A percentile compares a stretch with the other conserved stretches of the same genome.
These are phyloP conservation scores for Onychomys leucogaster DNA, from an alignment of 2,797 vertebrate genomes.

Conservation along the genomic window DNA sequence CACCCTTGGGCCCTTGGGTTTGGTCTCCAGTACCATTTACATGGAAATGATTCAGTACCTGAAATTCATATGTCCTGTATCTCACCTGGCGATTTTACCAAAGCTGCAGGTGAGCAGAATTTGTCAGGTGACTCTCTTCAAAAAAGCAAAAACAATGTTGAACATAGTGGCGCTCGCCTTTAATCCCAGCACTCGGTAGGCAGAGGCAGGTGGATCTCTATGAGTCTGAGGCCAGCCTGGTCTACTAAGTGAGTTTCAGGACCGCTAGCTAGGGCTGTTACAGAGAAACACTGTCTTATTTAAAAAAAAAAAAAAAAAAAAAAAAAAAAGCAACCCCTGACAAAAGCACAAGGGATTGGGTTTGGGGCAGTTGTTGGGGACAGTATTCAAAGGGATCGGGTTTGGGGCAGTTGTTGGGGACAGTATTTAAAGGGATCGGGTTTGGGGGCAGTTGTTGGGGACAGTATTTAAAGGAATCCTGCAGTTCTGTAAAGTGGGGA, in stretches of 20 bases:
- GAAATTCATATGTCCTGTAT: background rate
- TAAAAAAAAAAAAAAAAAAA: no score
- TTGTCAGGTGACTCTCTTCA: background rate
- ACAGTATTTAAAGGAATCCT: background rate
- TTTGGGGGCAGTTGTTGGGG: no score
- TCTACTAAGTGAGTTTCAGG: no score
- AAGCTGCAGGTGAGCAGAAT: background rate
- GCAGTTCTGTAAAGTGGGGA: background rate
- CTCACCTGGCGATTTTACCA: background rate
- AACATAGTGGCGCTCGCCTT: accelerated
- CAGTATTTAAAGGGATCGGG: background rate
- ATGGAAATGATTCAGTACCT: background rate
- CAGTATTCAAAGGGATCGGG: background rate
- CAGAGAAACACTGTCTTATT: background rate
- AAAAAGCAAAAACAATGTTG: background rate
- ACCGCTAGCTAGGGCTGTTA: no score
- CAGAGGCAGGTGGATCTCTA: no score
- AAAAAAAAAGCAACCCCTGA: no score
- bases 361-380: no score
- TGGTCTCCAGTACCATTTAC: background rate
- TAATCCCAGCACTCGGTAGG: background rate
- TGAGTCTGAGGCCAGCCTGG: no score
- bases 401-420: no score
- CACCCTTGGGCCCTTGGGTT: background rate
- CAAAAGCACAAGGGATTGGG: no score